Conservation (phyloP, 2,113 vertebrate genomes). For the Emydocephalus ijimae region DNA sequence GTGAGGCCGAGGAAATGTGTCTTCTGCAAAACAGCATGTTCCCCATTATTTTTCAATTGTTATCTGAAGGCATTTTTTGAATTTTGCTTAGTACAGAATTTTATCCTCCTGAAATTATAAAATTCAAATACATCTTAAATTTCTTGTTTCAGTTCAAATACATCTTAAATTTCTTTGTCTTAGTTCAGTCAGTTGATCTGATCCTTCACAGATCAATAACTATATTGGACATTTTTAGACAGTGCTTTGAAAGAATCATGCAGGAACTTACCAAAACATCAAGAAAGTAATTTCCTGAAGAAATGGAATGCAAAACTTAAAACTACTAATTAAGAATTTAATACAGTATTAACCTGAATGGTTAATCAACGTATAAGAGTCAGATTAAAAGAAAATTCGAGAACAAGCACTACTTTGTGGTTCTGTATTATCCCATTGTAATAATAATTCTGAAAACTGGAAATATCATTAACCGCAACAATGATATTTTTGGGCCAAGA, state of each 20-base stretch:
- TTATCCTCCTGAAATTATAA: background rate
- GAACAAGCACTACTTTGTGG: background rate
- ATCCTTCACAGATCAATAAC: background rate
- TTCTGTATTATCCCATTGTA: background rate
- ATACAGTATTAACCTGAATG: background rate
- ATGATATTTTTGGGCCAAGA: rapidly evolving
- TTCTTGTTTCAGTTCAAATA: background rate
- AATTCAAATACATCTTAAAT: background rate
- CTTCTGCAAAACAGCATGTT: background rate
- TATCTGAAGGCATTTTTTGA: background rate
- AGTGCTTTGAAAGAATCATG: background rate
- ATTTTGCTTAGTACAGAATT: background rate
- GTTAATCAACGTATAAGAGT: background rate
- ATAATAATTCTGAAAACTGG: background rate
- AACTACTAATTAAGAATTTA: background rate
- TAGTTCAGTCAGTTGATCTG: background rate
- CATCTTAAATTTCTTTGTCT: background rate
- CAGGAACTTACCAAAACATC: background rate
- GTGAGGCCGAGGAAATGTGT: background rate
- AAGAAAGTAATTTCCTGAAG: background rate
- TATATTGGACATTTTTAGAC: background rate
- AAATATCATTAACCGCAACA: too few relatives aligned
- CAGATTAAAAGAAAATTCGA: background rate
- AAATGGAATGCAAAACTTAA: background rate
- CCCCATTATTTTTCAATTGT: background rate